Evolutionary conservation across 1,140 invertebrate genomes (phyloP), one percentile per base, ranked within the genome.

Genomic region (Aphidius gifuensis): DNA sequence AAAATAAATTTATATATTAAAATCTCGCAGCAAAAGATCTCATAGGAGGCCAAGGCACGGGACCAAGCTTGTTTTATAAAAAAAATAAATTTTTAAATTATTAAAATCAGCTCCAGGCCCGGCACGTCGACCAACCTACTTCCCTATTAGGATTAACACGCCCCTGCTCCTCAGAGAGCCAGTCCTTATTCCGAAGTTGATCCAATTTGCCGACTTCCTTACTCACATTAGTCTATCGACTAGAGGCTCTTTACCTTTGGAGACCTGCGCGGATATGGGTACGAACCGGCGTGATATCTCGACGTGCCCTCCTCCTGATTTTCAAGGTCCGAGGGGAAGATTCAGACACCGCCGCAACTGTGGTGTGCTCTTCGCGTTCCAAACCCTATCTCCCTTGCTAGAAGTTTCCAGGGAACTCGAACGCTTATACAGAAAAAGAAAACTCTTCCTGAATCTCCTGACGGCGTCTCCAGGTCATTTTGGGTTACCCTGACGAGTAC

Each of bases 221-320:
- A 91, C 85, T 89, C 90, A 90, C 88, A 91, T 91, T 91, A 85
- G 84, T 90, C 88, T 88, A 91, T 90, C 87, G 85, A 90, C 88
- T 88, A 92, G n/a, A n/a, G n/a, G n/a, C n/a, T n/a, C n/a, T n/a
- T n/a, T n/a, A n/a, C n/a, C n/a, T n/a, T n/a, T n/a, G n/a, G n/a
- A n/a, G n/a, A n/a, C n/a, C n/a, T n/a, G n/a, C n/a, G n/a, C n/a
- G n/a, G n/a, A n/a, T n/a, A n/a, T n/a, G n/a, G n/a, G n/a, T n/a
- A n/a, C n/a, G n/a, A n/a, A n/a, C n/a, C n/a, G n/a, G n/a, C n/a
- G 89, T n/a, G n/a, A n/a, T n/a, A n/a, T n/a, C n/a, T n/a, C n/a
- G n/a, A 74, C 85, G 82, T 83, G 77, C 83, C 83, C 84, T 86
- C n/a, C 84, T 82, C 83, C 83, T 80, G 83, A 86, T 87, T 88